These are phyloP conservation scores for Hemithea aestivaria DNA, from an alignment of 2,888 invertebrate species.

Conservation along the genomic window DNA sequence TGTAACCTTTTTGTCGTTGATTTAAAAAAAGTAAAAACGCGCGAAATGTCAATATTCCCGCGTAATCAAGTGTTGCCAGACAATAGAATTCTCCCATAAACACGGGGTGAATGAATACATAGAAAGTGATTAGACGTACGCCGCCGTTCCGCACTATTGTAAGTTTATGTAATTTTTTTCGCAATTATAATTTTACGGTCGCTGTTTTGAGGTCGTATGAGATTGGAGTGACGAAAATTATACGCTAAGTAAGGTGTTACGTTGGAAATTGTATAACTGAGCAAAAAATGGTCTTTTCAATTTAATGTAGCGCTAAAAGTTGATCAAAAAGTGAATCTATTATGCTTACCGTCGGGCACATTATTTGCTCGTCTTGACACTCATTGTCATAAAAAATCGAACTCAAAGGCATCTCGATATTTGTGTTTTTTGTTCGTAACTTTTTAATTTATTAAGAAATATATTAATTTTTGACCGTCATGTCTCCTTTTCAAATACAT, in stretches of 20 bases:
- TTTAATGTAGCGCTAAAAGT: no score
- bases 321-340: no score
- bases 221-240: conserved; percentile 4
- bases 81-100: conserved; percentile 40
- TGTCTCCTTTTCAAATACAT: no score
- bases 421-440: no score
- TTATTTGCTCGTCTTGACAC: no score
- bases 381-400: no score
- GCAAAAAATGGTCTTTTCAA: no score
- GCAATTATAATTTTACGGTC: conserved; percentile 25
- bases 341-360: no score
- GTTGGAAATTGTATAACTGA: no score
- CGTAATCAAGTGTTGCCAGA: conserved; percentile 29
- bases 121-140: conserved; percentile 38
- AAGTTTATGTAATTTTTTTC: conserved; percentile 25
- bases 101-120: conserved; percentile 32
- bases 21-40: conserved; percentile 19
- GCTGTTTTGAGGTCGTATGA: conserved; percentile 17
- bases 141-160: conserved; percentile 25
- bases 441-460: no score
- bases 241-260: not conserved
- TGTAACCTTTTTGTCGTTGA: conserved; percentile 9
- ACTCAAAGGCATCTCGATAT: no score
- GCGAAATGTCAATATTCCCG: conserved; percentile 19
- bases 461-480: no score